A percentile compares a stretch with the other conserved stretches of the same genome.
These are phyloP conservation scores for Lepisosteus oculatus DNA, from an alignment of 2,113 vertebrate genomes.

Conservation along the genomic window DNA sequence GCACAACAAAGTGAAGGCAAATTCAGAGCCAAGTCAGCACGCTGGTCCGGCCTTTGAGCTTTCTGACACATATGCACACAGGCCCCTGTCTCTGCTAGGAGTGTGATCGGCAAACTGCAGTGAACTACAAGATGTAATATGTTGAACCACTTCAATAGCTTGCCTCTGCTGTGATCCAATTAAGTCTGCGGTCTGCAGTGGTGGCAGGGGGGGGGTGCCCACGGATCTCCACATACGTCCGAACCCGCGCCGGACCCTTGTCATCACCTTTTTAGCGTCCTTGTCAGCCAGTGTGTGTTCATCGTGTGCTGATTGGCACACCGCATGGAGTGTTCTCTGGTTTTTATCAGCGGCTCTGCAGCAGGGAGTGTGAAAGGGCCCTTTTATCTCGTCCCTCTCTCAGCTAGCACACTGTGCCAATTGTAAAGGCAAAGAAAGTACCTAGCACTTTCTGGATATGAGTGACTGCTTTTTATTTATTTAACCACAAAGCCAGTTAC, in stretches of 20 bases:
- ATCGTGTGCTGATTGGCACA: slow-evolving; percentile 9
- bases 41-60: not conserved
- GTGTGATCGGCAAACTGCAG: not conserved
- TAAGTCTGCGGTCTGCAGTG: slow-evolving; percentile 25
- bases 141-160: slow-evolving; percentile 16
- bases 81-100: slow-evolving; percentile 3
- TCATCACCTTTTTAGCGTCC: slow-evolving; percentile 34
- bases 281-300: slow-evolving; percentile 15
- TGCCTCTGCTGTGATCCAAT: slow-evolving; percentile 31
- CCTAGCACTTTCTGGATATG: not conserved
- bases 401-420: slow-evolving; percentile 18
- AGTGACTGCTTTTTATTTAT: slow-evolving; percentile 3
- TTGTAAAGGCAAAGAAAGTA: slow-evolving; percentile 17
- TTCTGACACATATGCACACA: not conserved
- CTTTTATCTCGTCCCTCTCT: slow-evolving; percentile 22
- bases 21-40: too few species aligned
- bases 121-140: slow-evolving; percentile 12
- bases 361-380: slow-evolving; percentile 19
- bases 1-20: too few species aligned
- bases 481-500: not conserved
- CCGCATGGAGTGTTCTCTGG: slow-evolving; percentile 14
- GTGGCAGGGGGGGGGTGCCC: not conserved
- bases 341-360: slow-evolving; percentile 21
- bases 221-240: slow-evolving; percentile 13
- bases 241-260: slow-evolving; percentile 7